Conservation (phyloP, 2,113 vertebrate species). For the Naja naja region DNA sequence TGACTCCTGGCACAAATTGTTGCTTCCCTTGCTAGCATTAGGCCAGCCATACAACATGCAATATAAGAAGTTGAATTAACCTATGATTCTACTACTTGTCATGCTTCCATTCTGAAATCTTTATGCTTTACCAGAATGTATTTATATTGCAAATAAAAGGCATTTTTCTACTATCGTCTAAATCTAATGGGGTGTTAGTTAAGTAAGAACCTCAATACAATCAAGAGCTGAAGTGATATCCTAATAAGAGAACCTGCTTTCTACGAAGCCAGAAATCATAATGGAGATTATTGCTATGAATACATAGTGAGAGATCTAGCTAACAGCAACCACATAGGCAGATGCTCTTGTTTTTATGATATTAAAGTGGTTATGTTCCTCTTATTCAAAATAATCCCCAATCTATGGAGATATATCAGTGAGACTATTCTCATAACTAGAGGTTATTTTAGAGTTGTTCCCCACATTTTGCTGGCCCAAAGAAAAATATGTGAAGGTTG, state of each 20-base stretch:
- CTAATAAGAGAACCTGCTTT: not conserved
- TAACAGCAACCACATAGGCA: not conserved
- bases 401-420: not conserved
- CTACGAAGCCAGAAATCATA: not conserved
- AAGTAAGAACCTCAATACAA: not conserved
- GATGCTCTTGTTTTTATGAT: not conserved
- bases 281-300: not conserved
- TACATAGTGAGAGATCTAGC: not conserved
- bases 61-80: not conserved
- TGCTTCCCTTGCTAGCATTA: not conserved
- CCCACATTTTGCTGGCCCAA: not conserved
- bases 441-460: rapidly evolving
- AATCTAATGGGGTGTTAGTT: not conserved
- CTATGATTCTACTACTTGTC: not conserved
- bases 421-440: not conserved
- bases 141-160: not conserved
- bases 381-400: not conserved
- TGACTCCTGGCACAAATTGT: not conserved
- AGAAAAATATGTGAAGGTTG: not conserved
- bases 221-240: not conserved
- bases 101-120: not conserved
- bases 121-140: not conserved
- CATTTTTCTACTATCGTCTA: not conserved
- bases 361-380: conserved; percentile 44
- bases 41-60: not conserved